A percentile compares a stretch with the other conserved stretches of the same genome.
Conservation (phyloP, 2,797 vertebrate species). For the Pangasius macronema region DNA sequence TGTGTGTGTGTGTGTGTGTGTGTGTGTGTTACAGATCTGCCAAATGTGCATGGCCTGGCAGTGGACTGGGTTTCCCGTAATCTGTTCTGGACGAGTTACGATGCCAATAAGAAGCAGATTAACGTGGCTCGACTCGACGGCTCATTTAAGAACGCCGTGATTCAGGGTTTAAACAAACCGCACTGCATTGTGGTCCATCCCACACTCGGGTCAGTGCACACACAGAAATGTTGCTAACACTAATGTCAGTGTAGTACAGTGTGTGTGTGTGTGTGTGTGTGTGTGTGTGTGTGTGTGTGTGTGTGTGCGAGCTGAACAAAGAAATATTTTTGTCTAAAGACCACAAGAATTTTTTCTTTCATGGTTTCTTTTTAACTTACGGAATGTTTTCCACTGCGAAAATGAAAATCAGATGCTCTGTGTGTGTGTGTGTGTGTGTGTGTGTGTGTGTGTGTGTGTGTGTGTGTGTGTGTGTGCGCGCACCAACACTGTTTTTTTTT, state of each 20-base stretch:
- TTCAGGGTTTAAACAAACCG: conserved; percentile 94
- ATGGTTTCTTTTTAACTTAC: not conserved
- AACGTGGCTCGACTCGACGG: conserved; percentile 94
- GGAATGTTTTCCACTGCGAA: not conserved
- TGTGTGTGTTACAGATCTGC: conserved; percentile 71
- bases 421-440: not conserved
- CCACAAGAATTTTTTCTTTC: not conserved
- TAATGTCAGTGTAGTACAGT: not conserved
- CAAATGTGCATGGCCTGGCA: conserved; percentile 82
- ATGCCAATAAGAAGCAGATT: conserved; percentile 95
- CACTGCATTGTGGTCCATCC: conserved; percentile 92
- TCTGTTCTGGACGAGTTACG: conserved; percentile 87
- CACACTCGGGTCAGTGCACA: conserved; percentile 78
- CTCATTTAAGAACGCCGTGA: conserved; percentile 94
- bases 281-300: conserved; percentile 8
- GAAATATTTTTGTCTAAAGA: not conserved
- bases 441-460: not conserved
- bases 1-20: conserved; percentile 22
- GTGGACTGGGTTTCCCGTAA: conserved; percentile 88
- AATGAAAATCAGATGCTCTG: not conserved
- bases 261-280: not conserved
- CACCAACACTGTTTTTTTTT: not conserved
- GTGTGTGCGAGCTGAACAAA: not conserved
- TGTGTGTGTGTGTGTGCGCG: not conserved
- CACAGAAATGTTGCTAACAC: not conserved